phyloP scores from a whole-genome alignment of 2,888 invertebrate species.

The Neoitamus cyanurus region DNA sequence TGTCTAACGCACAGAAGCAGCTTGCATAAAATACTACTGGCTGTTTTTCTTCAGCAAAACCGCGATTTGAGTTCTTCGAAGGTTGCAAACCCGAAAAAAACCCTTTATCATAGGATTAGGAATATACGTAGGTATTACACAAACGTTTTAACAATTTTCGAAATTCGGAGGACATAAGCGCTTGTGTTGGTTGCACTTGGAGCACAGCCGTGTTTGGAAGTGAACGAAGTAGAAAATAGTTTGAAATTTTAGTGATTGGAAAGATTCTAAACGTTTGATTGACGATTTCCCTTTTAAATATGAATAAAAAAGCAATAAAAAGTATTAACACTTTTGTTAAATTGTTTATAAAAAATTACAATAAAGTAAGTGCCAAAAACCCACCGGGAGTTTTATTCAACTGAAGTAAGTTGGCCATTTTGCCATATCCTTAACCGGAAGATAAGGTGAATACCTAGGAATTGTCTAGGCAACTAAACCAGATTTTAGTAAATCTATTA shows the following conservation, averaged over 20 bases:
- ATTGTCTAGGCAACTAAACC: too few species aligned
- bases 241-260: not conserved
- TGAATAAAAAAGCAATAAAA: slow-evolving; percentile 34
- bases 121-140: not conserved
- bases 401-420: not conserved
- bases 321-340: slow-evolving; percentile 41
- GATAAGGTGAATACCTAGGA: too few species aligned
- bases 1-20: not conserved
- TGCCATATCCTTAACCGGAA: not conserved
- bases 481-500: too few species aligned
- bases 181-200: slow-evolving; percentile 3
- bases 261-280: not conserved
- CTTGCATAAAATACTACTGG: not conserved
- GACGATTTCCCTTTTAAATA: not conserved
- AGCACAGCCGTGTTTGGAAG: not conserved
- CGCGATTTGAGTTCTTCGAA: not conserved
- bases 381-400: not conserved
- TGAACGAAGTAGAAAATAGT: not conserved
- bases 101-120: not conserved
- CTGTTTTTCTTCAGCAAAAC: not conserved
- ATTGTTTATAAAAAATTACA: slow-evolving; percentile 41
- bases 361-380: slow-evolving; percentile 38
- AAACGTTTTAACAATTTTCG: not conserved
- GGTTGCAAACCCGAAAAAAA: not conserved
- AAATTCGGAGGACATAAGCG: not conserved